Conservation (phyloP, 2,113 vertebrate genomes). For the Boulengeromyrus knoepffleri region DNA sequence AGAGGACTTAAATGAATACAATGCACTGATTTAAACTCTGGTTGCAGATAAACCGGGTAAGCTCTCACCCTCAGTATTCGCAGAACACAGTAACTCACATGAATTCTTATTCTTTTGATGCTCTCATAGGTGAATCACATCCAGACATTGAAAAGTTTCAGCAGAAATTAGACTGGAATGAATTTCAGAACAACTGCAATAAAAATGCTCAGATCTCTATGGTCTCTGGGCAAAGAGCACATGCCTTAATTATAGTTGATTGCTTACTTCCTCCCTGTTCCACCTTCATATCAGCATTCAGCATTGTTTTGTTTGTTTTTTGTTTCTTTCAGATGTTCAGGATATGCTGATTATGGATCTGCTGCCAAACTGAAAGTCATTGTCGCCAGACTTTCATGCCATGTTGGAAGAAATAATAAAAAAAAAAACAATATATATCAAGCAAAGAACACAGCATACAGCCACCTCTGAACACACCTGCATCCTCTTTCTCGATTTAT, state of each 20-base stretch:
- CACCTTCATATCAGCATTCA: neutral
- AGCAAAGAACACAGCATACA: neutral
- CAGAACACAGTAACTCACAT: neutral
- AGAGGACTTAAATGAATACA: conserved; percentile 1
- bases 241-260: neutral
- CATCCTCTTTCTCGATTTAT: neutral
- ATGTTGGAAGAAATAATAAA: neutral
- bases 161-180: neutral
- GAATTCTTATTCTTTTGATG: conserved; percentile 5
- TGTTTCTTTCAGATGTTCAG: neutral
- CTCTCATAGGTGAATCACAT: neutral
- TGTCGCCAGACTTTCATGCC: neutral
- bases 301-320: neutral
- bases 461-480: neutral
- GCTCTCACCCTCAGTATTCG: neutral
- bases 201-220: neutral
- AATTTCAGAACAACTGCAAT: neutral
- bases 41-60: conserved; percentile 3
- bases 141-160: neutral
- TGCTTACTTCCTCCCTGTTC: neutral
- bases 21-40: conserved; percentile 4
- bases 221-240: neutral
- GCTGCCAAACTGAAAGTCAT: neutral
- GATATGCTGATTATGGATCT: neutral
- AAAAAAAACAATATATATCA: neutral